Base-by-base conservation (phyloP, 2,888 invertebrate genomes). In the Bellardia bayeri region DNA sequence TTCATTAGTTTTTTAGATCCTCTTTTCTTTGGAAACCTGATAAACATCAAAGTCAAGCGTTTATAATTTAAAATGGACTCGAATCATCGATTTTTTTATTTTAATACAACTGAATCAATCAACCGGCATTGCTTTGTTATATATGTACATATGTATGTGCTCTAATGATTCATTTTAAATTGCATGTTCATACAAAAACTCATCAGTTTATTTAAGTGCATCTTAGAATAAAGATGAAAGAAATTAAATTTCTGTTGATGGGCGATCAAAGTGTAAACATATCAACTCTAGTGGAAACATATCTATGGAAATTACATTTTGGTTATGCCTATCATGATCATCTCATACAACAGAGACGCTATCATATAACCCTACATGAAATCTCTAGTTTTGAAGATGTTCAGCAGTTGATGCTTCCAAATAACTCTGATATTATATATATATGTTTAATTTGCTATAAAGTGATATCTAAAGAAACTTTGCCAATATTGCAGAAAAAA, bases 271-370 rank as follows among this genome's bases (percentile, higher is more conserved):
- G 42, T 16, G 40, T 68, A 4, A 68, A 79, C 30, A 61, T 33
- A 42, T 23, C 61, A 40, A 54, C 66, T 7, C 16, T 85, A n/a
- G 5, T 54, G n/a, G 79, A 85, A 23, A 68, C 51, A 45, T 85
- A 74, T 16, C n/a, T 85, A 11, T 85, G 84, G 84, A 49, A 80
- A 51, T 42, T 74, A 61, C 79, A 85, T 68, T 85, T 79, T 30
- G 84, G 84, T 11, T 85, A 85, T 42, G 84, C 79, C 37, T 85
- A 85, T 33, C 84, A 85, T 45, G 84, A 85, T 54, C 84, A 85
- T 51, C n/a, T 68, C 13, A 51, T 30, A 33, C 45, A 74, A 2
- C 56, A 72, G 11, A 66, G 45, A 54, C 80, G 85, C 45, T 80
- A 85, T 75, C 85, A 75, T 11, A 74, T 85, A 23, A 68, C 61